A percentile compares a stretch with the other conserved stretches of the same genome.
These are phyloP conservation scores for Ophion ellenae DNA, from an alignment of 2,888 invertebrate species.

Conservation along the genomic window DNA sequence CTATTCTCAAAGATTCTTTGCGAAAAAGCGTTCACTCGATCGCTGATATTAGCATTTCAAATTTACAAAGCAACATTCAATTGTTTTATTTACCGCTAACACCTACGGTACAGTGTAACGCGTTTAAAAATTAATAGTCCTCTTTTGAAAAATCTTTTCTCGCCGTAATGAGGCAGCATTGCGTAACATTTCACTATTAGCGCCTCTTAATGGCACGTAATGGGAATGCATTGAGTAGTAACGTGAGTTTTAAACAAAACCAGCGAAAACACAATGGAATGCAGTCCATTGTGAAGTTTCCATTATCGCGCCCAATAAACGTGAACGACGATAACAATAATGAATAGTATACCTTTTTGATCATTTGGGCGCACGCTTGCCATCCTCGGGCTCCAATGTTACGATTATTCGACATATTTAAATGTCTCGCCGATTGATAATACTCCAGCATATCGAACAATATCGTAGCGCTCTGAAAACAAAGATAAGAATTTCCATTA, in stretches of 20 bases:
- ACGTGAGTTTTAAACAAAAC: not conserved
- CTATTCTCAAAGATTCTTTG: not conserved
- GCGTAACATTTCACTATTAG: not conserved
- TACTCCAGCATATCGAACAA: constrained; percentile 97
- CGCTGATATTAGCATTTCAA: too few relatives aligned
- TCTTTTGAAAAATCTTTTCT: not conserved
- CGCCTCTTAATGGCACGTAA: not conserved
- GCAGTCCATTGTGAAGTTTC: not conserved
- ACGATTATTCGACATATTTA: constrained; percentile 91
- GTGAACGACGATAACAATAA: not conserved
- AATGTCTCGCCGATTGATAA: constrained; percentile 90
- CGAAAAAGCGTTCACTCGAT: too few relatives aligned
- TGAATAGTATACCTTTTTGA: constrained; percentile 87
- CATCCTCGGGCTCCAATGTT: constrained; percentile 92
- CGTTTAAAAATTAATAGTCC: not conserved
- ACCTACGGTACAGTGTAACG: not conserved
- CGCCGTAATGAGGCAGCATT: not conserved
- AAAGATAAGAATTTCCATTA: constrained; percentile 47
- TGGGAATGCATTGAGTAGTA: not conserved
- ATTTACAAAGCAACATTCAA: too few relatives aligned
- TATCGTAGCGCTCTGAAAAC: constrained; percentile 86
- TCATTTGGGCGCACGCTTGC: constrained; percentile 92
- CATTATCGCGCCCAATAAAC: constrained; percentile 1
- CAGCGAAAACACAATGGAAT: not conserved
- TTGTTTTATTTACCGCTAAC: too few relatives aligned